These are phyloP conservation scores for Oreotragus oreotragus DNA, from an alignment of 2,113 vertebrate species.

Conservation along the genomic window DNA sequence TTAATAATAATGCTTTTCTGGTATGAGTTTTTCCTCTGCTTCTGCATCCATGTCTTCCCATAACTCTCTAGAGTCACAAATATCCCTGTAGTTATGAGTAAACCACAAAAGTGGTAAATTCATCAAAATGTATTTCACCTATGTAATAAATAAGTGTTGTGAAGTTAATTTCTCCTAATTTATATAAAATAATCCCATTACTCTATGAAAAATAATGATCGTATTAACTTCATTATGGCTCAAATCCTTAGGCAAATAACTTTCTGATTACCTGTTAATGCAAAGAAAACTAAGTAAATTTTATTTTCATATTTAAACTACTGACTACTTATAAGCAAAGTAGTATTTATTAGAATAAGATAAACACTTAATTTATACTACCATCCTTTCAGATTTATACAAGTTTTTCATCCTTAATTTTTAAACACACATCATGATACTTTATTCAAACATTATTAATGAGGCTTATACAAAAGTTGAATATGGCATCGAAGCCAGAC, in stretches of 20 bases:
- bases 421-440: slow-evolving; percentile 45
- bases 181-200: slow-evolving; percentile 46
- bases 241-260: slow-evolving; percentile 25
- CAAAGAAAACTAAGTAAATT: slow-evolving; percentile 42
- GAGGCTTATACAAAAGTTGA: slow-evolving; percentile 58
- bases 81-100: not conserved
- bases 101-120: slow-evolving; percentile 7
- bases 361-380: slow-evolving; percentile 77
- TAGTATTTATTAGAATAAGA: slow-evolving; percentile 79
- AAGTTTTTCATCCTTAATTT: slow-evolving; percentile 64
- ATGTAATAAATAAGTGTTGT: slow-evolving; percentile 30
- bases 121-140: slow-evolving; percentile 28
- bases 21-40: not conserved
- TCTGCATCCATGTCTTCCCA: not conserved
- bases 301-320: slow-evolving; percentile 65
- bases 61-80: not conserved
- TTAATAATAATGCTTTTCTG: not conserved
- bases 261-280: slow-evolving; percentile 10
- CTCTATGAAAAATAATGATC: slow-evolving; percentile 51
- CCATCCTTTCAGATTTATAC: slow-evolving; percentile 57
- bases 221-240: slow-evolving; percentile 31
- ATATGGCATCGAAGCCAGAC: slow-evolving; percentile 10
- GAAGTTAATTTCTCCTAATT: slow-evolving; percentile 10
- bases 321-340: slow-evolving; percentile 58
- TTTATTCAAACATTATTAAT: slow-evolving; percentile 53